Base-by-base conservation (phyloP, 2,888 invertebrate species). In the Xanthorhoe designata region DNA sequence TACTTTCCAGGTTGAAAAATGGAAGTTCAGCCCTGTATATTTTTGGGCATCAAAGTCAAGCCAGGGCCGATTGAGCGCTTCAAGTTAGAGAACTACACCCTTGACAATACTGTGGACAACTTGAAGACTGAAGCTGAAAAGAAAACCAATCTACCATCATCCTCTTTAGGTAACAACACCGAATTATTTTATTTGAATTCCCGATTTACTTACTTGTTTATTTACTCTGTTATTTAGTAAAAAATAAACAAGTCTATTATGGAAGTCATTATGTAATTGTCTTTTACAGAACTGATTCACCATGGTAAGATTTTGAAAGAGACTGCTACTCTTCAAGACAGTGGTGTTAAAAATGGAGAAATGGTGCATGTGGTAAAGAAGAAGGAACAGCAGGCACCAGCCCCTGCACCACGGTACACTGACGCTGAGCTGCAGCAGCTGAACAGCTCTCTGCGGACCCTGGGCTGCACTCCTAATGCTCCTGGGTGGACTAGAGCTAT, bases 231-330 rank as follows among this genome's bases (percentile, higher is more conserved):
- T n/a, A n/a, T n/a, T n/a, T 24, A 24, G 24, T 24, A 24, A 24
- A 24, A 24, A 3, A 24, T 24, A 24, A 24, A 24, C 24, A 24
- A 24, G 24, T 24, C 1, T 3, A 24, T 3, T 3, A 24, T 24
- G 24, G n/a, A 24, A 24, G 24, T 24, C 24, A 24, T 24, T n/a
- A 24, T 3, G 24, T 24, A 24, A 24, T 24, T 4, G 4, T 24
- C 24, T 24, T 24, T 85, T 86, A 17, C 80, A 97, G 96, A 96
- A 84, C 85, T 96, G 9, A 94, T 96, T 55, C 96, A 96, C 80
- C 96, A 96, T 86, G 97, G 97, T 2, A 94, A 95, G 78, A 93
- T 96, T 67, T 86, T 97, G 61, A 95, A 96, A 76, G 95, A 95
- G 76, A 89, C 93, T 35, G 72, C 75, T 0, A 94, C 95, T 1